Conservation (phyloP, 1,140 invertebrate species). For the Bombus cullumanus region DNA sequence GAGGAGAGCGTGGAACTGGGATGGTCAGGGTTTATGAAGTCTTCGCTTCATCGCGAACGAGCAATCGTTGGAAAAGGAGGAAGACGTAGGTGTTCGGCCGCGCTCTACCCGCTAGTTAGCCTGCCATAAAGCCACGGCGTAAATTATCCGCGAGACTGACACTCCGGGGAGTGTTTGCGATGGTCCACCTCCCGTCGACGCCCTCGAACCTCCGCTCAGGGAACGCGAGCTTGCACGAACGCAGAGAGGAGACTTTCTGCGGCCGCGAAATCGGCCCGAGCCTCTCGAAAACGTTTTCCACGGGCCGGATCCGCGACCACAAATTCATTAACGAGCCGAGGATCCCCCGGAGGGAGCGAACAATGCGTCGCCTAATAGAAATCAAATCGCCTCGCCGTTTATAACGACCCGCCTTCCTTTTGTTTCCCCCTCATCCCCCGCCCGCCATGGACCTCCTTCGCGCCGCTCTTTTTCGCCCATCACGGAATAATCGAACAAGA, state of each 20-base stretch:
- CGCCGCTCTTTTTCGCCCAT: constrained; percentile 78
- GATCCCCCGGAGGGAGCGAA: constrained; percentile 68
- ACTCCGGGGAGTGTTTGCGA: constrained; percentile 76
- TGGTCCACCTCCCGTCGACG: constrained; percentile 82
- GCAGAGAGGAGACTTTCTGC: neutral
- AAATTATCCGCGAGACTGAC: constrained; percentile 73
- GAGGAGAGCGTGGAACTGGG: too few species aligned
- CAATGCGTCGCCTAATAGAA: constrained; percentile 80
- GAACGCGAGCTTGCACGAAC: too few species aligned
- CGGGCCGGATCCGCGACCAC: constrained; percentile 32
- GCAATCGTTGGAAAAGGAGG: neutral
- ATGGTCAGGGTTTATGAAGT: neutral
- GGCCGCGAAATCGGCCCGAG: neutral
- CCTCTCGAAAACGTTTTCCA: constrained; percentile 40
- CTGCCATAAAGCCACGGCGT: constrained; percentile 77
- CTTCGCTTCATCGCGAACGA: neutral
- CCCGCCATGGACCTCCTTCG: constrained; percentile 41
- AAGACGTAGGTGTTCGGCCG: constrained; percentile 26
- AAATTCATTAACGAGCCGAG: constrained; percentile 60
- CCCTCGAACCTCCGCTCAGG: constrained; percentile 60
- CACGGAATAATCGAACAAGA: constrained; percentile 83
- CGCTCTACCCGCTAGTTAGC: constrained; percentile 79
- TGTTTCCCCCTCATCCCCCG: constrained; percentile 42
- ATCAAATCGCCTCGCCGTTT: constrained; percentile 79
- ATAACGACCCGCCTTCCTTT: constrained; percentile 72